A percentile compares a stretch with the other conserved stretches of the same genome.
These are phyloP conservation scores for Speoplatyrhinus poulsoni DNA, from an alignment of 2,113 vertebrate species.

Conservation along the genomic window DNA sequence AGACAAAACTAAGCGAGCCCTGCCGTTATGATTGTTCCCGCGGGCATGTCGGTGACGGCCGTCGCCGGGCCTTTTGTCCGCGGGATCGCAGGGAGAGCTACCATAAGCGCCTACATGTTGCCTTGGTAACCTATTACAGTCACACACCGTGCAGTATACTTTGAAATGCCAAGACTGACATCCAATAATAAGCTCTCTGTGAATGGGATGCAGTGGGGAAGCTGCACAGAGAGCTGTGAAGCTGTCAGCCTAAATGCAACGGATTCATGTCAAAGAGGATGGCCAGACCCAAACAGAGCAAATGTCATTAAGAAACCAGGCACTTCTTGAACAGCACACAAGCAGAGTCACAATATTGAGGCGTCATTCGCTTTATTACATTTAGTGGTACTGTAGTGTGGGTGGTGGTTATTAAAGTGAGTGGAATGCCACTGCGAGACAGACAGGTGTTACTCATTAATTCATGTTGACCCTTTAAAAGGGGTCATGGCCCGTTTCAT, in stretches of 20 bases:
- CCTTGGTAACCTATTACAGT: slow-evolving; percentile 59
- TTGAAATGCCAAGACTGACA: slow-evolving; percentile 50
- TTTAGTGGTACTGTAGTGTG: slow-evolving; percentile 20
- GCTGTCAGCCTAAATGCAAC: slow-evolving; percentile 59
- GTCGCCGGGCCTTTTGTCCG: slow-evolving; percentile 46
- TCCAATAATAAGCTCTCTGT: slow-evolving; percentile 59
- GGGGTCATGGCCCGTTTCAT: no score
- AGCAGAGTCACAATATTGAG: slow-evolving; percentile 28
- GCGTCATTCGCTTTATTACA: slow-evolving; percentile 13
- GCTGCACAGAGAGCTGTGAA: slow-evolving; percentile 21
- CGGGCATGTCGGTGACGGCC: slow-evolving; percentile 27
- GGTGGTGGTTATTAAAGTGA: not conserved
- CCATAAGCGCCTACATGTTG: slow-evolving; percentile 49
- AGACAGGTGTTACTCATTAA: no score
- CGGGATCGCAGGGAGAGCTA: slow-evolving; percentile 37
- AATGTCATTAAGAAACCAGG: slow-evolving; percentile 26
- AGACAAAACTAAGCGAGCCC: slow-evolving; percentile 23
- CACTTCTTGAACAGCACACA: slow-evolving; percentile 12
- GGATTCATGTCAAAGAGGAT: slow-evolving; percentile 30
- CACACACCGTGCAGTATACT: not conserved
- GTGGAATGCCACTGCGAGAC: no score
- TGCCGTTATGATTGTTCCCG: slow-evolving; percentile 47
- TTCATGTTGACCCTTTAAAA: no score
- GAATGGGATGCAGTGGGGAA: slow-evolving; percentile 52
- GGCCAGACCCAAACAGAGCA: slow-evolving; percentile 27